A percentile compares a stretch with the other conserved stretches of the same genome.
Conservation (phyloP, 2,113 vertebrate species). For the Hyperopisus bebe region DNA sequence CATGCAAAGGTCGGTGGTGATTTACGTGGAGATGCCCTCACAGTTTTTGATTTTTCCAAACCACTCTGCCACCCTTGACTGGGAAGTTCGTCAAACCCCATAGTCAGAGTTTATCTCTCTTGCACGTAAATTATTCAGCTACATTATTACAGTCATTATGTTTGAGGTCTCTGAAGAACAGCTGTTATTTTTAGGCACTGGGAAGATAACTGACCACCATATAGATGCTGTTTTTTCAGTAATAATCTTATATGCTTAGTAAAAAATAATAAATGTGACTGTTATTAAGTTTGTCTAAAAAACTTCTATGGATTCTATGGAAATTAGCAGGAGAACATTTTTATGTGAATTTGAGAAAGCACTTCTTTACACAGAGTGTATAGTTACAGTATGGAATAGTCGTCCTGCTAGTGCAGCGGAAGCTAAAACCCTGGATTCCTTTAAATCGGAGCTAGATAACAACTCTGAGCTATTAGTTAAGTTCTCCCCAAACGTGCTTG, state of each 20-base stretch:
- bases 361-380: too few species aligned
- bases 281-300: not conserved
- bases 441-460: too few species aligned
- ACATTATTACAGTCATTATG: not conserved
- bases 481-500: too few species aligned
- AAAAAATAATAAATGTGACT: not conserved
- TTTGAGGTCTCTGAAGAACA: not conserved
- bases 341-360: too few species aligned
- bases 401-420: too few species aligned
- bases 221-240: not conserved
- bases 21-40: slow-evolving; percentile 28
- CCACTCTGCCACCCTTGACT: not conserved
- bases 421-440: too few species aligned
- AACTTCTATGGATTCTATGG: not conserved
- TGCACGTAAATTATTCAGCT: not conserved
- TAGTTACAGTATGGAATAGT: too few species aligned
- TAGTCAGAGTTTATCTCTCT: not conserved
- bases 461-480: too few species aligned
- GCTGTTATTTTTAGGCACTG: not conserved
- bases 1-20: slow-evolving; percentile 35
- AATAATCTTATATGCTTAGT: not conserved
- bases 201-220: not conserved
- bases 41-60: not conserved
- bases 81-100: not conserved
- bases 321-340: too few species aligned